Conservation (phyloP, 2,888 invertebrate genomes). For the Conchocele bisecta region DNA sequence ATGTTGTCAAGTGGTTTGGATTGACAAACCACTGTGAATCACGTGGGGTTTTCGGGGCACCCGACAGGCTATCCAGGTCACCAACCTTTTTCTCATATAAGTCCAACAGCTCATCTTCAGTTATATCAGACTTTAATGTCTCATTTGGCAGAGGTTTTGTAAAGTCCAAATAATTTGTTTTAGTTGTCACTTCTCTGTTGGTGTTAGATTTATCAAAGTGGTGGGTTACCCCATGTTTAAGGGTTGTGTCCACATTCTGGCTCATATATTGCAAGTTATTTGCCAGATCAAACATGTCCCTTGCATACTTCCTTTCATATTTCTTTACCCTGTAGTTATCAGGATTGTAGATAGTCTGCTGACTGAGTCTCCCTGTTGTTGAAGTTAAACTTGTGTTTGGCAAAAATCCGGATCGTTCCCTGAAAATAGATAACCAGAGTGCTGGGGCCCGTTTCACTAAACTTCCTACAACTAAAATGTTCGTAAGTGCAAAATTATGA, state of each 20-base stretch:
- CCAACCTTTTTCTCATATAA: conserved; percentile 45
- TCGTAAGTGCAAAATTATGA: too few species aligned
- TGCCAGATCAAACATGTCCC: conserved; percentile 57
- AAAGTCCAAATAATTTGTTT: conserved; percentile 4
- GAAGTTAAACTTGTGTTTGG: conserved; percentile 63
- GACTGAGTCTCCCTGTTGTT: conserved; percentile 60
- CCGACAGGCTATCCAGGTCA: conserved; percentile 37
- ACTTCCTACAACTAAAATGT: too few species aligned
- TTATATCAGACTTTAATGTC: conserved; percentile 34
- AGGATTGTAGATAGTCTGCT: conserved; percentile 52
- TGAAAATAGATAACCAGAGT: conserved; percentile 43
- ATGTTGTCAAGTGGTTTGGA: conserved; percentile 46
- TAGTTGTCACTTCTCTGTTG: not conserved
- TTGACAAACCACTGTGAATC: conserved; percentile 56
- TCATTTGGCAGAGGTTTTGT: conserved; percentile 24
- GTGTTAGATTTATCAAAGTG: not conserved
- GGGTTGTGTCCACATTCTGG: conserved; percentile 50
- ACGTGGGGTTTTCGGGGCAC: conserved; percentile 47
- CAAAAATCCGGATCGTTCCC: conserved; percentile 56
- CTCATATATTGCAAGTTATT: conserved; percentile 58
- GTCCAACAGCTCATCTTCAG: conserved; percentile 44
- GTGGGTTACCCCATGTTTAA: conserved; percentile 12
- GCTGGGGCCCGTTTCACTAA: too few species aligned
- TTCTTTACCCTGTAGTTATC: conserved; percentile 58
- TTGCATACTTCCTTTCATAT: conserved; percentile 50